These are phyloP conservation scores for Mormyrops boulengeri DNA, from an alignment of 2,797 vertebrate species.

Conservation along the genomic window DNA sequence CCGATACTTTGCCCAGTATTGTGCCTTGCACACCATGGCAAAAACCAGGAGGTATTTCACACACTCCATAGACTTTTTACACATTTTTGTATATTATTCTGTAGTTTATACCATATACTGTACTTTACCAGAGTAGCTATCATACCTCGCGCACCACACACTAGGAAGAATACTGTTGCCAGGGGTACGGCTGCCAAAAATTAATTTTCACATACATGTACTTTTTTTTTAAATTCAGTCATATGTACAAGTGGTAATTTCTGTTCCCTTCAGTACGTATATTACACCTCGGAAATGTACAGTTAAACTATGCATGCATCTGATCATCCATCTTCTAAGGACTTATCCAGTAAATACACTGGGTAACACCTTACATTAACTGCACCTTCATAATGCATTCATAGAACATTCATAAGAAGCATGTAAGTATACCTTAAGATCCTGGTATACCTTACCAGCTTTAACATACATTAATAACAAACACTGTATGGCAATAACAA, in stretches of 20 bases:
- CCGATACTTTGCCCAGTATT: background rate
- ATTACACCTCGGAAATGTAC: background rate
- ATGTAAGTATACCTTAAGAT: background rate
- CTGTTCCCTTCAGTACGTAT: background rate
- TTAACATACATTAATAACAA: background rate
- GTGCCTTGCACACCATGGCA: background rate
- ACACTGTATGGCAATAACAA: background rate
- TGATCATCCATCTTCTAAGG: background rate
- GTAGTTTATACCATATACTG: background rate
- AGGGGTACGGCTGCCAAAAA: background rate
- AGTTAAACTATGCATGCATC: background rate
- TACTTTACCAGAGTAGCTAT: background rate
- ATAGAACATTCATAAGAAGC: background rate
- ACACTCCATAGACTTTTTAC: background rate
- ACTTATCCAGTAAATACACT: background rate
- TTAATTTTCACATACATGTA: background rate
- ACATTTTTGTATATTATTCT: background rate
- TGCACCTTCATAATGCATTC: background rate
- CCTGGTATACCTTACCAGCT: background rate
- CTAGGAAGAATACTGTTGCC: background rate
- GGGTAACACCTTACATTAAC: background rate
- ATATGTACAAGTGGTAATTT: background rate
- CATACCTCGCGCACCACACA: background rate
- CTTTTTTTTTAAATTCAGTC: background rate
- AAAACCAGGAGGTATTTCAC: background rate